Evolutionary conservation across 2,888 invertebrate species (phyloP).

Genomic region (Zygaena filipendulae): DNA sequence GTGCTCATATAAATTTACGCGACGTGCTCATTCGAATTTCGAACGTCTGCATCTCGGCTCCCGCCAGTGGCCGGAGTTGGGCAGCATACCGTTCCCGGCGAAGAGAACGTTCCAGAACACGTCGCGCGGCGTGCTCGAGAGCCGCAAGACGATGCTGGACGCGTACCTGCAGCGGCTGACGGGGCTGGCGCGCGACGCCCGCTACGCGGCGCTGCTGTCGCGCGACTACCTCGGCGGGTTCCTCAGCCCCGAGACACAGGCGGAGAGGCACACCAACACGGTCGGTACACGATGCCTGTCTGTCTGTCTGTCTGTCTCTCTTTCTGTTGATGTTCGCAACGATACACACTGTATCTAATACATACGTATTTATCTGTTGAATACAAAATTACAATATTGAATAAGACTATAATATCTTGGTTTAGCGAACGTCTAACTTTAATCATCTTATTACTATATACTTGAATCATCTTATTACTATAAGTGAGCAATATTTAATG

Average conservation of each 20-base stretch:
- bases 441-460: no score
- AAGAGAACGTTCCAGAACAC: conserved; percentile 96
- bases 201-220: conserved; percentile 46
- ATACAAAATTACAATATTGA: no score
- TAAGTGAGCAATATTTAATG: no score
- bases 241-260: conserved; percentile 51
- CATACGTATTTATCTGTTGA: no score
- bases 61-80: conserved; percentile 84
- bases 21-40: no score
- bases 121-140: conserved; percentile 85
- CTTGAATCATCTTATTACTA: no score
- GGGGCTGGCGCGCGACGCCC: conserved; percentile 39
- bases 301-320: not conserved
- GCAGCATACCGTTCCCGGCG: conserved; percentile 84
- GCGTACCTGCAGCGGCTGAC: conserved; percentile 79
- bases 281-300: conserved; percentile 25
- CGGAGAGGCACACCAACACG: conserved; percentile 51
- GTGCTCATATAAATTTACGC: no score
- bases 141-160: conserved; percentile 83
- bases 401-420: no score
- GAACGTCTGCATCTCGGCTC: no score
- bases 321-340: no score
- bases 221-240: conserved; percentile 55
- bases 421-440: no score
- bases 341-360: no score